phyloP scores from a whole-genome alignment of 64 coral and sea anemone genomes.

The Stylophora pistillata region DNA sequence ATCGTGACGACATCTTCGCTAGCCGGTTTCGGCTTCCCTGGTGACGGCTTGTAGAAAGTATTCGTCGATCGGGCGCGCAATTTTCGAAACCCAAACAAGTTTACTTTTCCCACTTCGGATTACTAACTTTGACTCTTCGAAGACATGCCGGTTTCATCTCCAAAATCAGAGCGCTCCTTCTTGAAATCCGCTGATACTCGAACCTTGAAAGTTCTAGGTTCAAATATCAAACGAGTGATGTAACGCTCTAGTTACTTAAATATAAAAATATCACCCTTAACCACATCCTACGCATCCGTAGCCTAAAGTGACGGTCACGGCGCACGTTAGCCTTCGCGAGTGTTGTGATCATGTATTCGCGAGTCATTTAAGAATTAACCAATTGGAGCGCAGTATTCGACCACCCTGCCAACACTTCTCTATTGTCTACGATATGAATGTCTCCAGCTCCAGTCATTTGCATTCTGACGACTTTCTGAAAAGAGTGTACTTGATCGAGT shows the following conservation, averaged over 20 bases:
- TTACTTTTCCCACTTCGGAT: conserved; percentile 18
- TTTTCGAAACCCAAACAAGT: conserved; percentile 34
- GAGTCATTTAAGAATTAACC: conserved; percentile 41
- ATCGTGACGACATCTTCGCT: background rate
- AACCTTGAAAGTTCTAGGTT: background rate
- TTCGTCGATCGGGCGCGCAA: conserved; percentile 7
- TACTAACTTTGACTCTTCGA: background rate
- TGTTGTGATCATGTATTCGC: conserved; percentile 34
- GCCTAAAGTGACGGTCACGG: conserved; percentile 12
- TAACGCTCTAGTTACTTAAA: background rate
- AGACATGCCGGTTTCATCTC: background rate
- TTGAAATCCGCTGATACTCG: conserved; percentile 10
- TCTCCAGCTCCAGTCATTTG: background rate
- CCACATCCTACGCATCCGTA: background rate
- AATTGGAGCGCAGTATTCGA: conserved; percentile 15
- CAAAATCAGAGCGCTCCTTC: background rate
- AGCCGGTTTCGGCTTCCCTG: background rate
- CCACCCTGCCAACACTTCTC: background rate
- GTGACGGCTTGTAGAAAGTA: background rate
- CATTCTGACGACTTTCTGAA: conserved; percentile 22
- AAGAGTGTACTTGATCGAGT: background rate
- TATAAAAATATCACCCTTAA: background rate
- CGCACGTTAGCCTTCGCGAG: background rate
- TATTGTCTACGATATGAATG: conserved; percentile 13
- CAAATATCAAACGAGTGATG: conserved; percentile 25